Base-by-base conservation (phyloP, 2,888 invertebrate genomes). In the Cerastoderma edule region DNA sequence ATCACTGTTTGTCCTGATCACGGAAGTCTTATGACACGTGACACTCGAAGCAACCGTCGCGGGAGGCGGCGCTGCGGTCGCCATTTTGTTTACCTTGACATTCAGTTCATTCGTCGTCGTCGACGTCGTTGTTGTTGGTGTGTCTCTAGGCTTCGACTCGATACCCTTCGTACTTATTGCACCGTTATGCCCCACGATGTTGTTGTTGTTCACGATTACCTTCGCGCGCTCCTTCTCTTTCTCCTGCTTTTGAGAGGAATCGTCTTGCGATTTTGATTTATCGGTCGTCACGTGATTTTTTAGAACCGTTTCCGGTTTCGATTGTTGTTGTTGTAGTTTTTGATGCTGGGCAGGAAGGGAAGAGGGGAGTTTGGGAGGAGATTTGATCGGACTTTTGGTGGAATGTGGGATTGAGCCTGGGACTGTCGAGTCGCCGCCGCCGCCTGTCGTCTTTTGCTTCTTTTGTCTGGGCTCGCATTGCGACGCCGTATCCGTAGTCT, bases 401-500 rank as follows among this genome's bases (percentile, higher is more conserved):
- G 80, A 80, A 75, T 80, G 75, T 72, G n/a, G n/a, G 24, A 54
- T 56, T 66, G 67, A 32, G 46, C 50, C 60, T 1, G 32, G 10
- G 24, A n/a, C 30, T 4, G 39, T 33, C 39, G 8, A 4, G 39
- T 32, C 22, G 16, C 69, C 72, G 10, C n/a, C n/a, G n/a, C n/a
- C n/a, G n/a, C n/a, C n/a, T n/a, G n/a, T n/a, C n/a, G 19, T 46
- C 54, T 72, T 72, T 3, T 32, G 64, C 53, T 81, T 81, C 63
- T 78, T 75, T 48, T 68, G 72, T 71, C 72, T 72, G n/a, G 75
- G 78, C 44, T 81, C 81, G 68, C 81, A 81, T 50, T 81, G 81
- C 19, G 81, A 81, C 30, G 81, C 81, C 1, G 81, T 78, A 48
- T 81, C 81, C 4, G 72, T 76, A 33, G 75, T 81, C 53, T 71